These are phyloP conservation scores for Clanis bilineata DNA, from an alignment of 2,888 invertebrate species.

Conservation along the genomic window DNA sequence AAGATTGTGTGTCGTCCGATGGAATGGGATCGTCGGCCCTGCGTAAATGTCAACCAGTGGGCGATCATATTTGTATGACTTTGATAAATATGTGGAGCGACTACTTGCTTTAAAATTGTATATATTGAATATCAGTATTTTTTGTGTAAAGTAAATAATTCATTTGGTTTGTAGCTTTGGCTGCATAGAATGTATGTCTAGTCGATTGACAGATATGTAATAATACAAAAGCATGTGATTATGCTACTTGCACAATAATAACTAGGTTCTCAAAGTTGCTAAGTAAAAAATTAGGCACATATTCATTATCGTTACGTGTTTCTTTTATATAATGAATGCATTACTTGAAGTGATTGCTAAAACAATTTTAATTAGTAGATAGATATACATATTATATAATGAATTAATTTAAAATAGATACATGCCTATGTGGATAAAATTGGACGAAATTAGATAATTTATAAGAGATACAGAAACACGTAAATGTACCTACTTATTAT, in stretches of 20 bases:
- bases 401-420: too few relatives aligned
- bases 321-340: background rate
- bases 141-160: background rate
- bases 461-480: too few relatives aligned
- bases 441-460: too few relatives aligned
- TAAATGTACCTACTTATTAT: too few relatives aligned
- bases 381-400: background rate
- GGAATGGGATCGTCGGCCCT: constrained; percentile 41
- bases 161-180: background rate
- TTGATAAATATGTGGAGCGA: background rate
- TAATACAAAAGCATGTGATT: constrained; percentile 1
- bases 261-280: background rate
- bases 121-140: background rate
- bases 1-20: constrained; percentile 53
- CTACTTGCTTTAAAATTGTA: background rate
- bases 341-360: background rate
- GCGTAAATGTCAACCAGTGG: constrained; percentile 63
- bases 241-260: background rate
- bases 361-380: background rate
- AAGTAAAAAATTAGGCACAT: constrained; percentile 1
- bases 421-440: too few relatives aligned
- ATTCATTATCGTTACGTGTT: background rate
- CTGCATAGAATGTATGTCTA: background rate
- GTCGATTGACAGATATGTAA: background rate
- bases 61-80: constrained; percentile 16